Conservation (phyloP, 1,140 invertebrate species). For the Trichomalopsis sarcophagae region DNA sequence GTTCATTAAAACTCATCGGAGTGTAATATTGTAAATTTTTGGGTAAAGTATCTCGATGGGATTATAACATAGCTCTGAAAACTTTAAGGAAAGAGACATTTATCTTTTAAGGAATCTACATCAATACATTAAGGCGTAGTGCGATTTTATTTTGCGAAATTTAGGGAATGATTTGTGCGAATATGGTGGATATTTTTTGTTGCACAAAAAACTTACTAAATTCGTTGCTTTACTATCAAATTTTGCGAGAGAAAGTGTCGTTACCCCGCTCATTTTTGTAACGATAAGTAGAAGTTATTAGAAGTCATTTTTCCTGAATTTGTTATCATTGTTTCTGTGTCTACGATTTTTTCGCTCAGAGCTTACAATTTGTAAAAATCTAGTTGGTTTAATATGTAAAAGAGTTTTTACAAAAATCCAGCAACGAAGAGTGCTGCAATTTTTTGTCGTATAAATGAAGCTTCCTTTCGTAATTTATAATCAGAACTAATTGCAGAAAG, state of each 20-base stretch:
- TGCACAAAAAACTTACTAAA: not conserved
- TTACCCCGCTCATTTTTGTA: slow-evolving; percentile 26
- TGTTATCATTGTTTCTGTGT: slow-evolving; percentile 57
- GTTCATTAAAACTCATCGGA: slow-evolving; percentile 15
- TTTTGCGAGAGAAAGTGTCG: slow-evolving; percentile 26
- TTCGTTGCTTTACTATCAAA: slow-evolving; percentile 23
- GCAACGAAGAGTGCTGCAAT: slow-evolving; percentile 22
- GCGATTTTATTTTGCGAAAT: slow-evolving; percentile 14
- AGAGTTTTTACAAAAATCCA: not conserved
- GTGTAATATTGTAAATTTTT: slow-evolving; percentile 41
- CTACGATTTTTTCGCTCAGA: slow-evolving; percentile 43
- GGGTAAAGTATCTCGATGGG: not conserved
- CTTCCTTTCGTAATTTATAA: slow-evolving; percentile 26
- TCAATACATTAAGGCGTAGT: not conserved
- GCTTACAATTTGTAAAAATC: slow-evolving; percentile 15
- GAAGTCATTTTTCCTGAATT: slow-evolving; percentile 43
- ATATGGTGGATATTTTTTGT: slow-evolving; percentile 16
- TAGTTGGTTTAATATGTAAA: not conserved
- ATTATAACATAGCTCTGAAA: slow-evolving; percentile 7
- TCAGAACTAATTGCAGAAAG: slow-evolving; percentile 36
- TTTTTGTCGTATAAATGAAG: slow-evolving; percentile 20
- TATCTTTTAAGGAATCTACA: slow-evolving; percentile 17
- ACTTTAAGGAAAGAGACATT: slow-evolving; percentile 1
- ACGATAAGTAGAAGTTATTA: slow-evolving; percentile 16
- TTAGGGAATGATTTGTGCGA: not conserved